These are phyloP conservation scores for Lathamus discolor DNA, from an alignment of 2,113 vertebrate species.

Conservation along the genomic window DNA sequence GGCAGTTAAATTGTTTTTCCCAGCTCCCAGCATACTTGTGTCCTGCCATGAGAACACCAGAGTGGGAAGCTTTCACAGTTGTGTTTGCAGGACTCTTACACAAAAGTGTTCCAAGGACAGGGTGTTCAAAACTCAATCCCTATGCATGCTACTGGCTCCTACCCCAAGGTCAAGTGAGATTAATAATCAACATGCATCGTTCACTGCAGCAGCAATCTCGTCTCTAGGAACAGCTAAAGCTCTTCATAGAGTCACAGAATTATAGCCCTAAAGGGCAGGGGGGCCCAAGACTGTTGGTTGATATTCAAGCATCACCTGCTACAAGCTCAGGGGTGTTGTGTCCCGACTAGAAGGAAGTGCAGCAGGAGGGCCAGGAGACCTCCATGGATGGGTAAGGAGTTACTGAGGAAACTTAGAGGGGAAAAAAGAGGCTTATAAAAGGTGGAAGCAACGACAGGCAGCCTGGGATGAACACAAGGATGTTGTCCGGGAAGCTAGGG, in stretches of 20 bases:
- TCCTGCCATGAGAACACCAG: accelerated
- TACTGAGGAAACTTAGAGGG: background rate
- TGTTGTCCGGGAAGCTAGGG: too few relatives aligned
- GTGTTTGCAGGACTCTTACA: background rate
- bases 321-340: background rate
- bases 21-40: background rate
- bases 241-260: background rate
- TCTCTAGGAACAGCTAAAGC: background rate
- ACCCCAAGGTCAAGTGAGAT: background rate
- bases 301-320: background rate
- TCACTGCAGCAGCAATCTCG: background rate
- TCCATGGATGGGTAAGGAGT: background rate
- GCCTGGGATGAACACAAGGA: too few relatives aligned
- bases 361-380: background rate
- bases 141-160: background rate
- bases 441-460: too few relatives aligned
- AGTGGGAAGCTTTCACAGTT: background rate
- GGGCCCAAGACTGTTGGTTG: background rate
- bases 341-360: background rate
- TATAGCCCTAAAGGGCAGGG: background rate
- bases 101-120: background rate
- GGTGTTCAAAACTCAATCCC: background rate
- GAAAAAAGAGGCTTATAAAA: too few relatives aligned
- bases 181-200: background rate
- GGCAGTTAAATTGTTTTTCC: accelerated